Percentiles rank a stretch among this genome's conserved stretches.
Conservation (phyloP, 2,797 vertebrate genomes). For the Anisognathus igniventris region DNA sequence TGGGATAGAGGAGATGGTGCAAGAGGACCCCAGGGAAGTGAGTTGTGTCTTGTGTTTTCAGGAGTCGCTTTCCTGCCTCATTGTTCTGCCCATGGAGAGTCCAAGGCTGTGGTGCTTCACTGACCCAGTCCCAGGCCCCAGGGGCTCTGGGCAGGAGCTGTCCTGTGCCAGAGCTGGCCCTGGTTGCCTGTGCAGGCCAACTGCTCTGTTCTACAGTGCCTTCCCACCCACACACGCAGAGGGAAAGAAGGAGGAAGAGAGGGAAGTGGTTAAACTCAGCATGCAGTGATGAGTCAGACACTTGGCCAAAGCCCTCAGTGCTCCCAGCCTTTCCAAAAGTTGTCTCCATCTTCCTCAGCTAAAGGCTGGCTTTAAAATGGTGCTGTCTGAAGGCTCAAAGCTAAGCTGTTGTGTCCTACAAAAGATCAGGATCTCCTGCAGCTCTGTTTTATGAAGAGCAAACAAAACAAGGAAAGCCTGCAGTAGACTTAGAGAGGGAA, state of each 20-base stretch:
- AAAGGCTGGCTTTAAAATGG: background rate
- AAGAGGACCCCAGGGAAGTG: background rate
- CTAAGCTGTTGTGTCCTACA: background rate
- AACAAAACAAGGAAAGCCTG: background rate
- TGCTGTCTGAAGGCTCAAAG: background rate
- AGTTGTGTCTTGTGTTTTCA: background rate
- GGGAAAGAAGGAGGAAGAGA: background rate
- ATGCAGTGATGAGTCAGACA: background rate
- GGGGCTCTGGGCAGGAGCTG: background rate
- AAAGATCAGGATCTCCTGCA: background rate
- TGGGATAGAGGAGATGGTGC: background rate
- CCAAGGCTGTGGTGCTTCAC: background rate
- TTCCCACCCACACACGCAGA: background rate
- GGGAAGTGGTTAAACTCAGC: background rate
- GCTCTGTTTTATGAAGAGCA: background rate
- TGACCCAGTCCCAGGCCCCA: background rate
- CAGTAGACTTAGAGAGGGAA: background rate
- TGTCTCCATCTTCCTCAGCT: background rate
- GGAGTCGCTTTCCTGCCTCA: accelerated
- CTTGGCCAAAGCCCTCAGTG: background rate
- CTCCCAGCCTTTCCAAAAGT: background rate
- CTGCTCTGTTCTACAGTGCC: background rate
- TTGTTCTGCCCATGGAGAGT: accelerated
- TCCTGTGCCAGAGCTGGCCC: background rate
- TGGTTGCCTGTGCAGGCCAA: accelerated